Base-by-base conservation (phyloP, 2,888 invertebrate species). In the Dichetophora obliterata region DNA sequence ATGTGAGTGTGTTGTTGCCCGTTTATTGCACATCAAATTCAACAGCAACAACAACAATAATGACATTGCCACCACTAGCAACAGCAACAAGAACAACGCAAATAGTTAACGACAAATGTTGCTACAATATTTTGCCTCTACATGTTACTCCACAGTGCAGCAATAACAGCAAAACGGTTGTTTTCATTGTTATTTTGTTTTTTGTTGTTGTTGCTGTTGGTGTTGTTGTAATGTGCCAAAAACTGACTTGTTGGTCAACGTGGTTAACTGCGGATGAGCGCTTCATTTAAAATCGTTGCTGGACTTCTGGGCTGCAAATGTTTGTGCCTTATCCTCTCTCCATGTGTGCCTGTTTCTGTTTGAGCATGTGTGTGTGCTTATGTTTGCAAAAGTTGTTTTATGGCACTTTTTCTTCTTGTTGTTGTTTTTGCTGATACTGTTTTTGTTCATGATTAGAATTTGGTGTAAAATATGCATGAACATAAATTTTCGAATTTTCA, bases 171-270 rank as follows among this genome's bases (percentile, higher is more conserved):
- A 57, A 6, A 61, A 48, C 50, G 3, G 24, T 69, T 24, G 11
- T 50, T 9, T 48, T 59, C 37, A 72, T 43, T 59, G 27, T 24
- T 31, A 9, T 16, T 43, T 19, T 27, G n/a, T n/a, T n/a, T n/a
- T 43, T 22, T 72, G 5, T 6, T 71, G 72, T 48, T 27, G 27
- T 52, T 72, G 59, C 16, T 59, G 48, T 5, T 43, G 72, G 19
- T 61, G 72, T 71, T 73, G 73, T 24, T 50, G 48, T 50, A 37
- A n/a, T 37, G 34, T 19, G 37, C 48, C 37, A 19, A 34, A 71
- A 77, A 78, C 77, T 80, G 80, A 77, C 78, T 77, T 77, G 70
- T 73, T 65, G 80, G 78, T 80, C 76, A 75, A 37, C 78, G 79
- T 76, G 80, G 80, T 80, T 76, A 77, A 75, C 77, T 78, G 78